Percentiles rank a stretch among this genome's conserved stretches.
Evolutionary conservation across 2,888 invertebrate species (phyloP).

Genomic region (Ctena decussata): DNA sequence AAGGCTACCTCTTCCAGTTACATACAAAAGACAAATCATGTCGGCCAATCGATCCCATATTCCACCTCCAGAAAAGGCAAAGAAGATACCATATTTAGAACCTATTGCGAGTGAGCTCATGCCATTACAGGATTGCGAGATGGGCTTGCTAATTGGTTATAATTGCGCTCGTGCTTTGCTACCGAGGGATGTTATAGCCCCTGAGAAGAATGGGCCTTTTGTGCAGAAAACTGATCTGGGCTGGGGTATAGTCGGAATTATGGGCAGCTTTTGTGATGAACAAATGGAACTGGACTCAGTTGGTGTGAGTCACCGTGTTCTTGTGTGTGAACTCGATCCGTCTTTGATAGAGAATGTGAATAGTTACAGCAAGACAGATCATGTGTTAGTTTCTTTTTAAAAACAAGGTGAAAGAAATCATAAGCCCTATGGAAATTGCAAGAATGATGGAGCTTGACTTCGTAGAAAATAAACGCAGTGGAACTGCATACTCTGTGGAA

Average conservation of each 20-base stretch:
- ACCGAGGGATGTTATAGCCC: conserved; percentile 44
- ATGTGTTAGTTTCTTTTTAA: conserved; percentile 20
- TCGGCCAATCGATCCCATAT: conserved; percentile 64
- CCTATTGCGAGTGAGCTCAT: conserved; percentile 43
- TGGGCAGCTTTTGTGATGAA: conserved; percentile 1
- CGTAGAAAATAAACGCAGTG: neutral
- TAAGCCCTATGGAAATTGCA: conserved; percentile 16
- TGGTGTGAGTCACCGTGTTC: conserved; percentile 22
- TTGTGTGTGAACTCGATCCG: conserved; percentile 24
- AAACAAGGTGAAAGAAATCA: conserved; percentile 30
- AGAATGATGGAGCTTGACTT: conserved; percentile 22
- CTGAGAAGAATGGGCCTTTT: conserved; percentile 36
- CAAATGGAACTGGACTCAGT: neutral
- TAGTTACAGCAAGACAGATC: neutral
- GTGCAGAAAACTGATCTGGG: conserved; percentile 51
- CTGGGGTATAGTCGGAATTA: conserved; percentile 48
- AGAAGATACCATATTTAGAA: conserved; percentile 57
- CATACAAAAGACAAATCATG: conserved; percentile 57
- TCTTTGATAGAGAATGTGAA: neutral
- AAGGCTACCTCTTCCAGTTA: conserved; percentile 45
- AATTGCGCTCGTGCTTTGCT: conserved; percentile 55
- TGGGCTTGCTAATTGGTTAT: conserved; percentile 55
- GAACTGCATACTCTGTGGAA: no score
- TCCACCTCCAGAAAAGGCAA: conserved; percentile 58
- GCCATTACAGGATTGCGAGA: conserved; percentile 47